phyloP scores from a whole-genome alignment of 2,797 vertebrate species.

The Passerculus sandwichensis region DNA sequence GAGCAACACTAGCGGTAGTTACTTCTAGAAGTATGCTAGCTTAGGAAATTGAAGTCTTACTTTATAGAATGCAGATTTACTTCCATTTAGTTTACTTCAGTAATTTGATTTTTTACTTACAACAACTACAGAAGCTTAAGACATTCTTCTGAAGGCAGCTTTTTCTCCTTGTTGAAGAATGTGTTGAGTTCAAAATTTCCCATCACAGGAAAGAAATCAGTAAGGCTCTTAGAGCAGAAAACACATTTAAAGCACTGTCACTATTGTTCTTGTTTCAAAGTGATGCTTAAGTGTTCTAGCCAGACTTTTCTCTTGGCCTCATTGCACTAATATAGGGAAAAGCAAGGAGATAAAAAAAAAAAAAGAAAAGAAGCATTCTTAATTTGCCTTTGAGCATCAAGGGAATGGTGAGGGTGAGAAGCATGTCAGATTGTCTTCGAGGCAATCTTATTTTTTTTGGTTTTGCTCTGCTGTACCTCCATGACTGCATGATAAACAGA shows the following conservation, averaged over 20 bases:
- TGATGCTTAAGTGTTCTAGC: not conserved
- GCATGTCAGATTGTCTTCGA: not conserved
- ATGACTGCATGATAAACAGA: not conserved
- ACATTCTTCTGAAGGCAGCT: not conserved
- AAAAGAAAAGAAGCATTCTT: not conserved
- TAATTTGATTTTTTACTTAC: conserved; percentile 11
- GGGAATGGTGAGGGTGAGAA: not conserved
- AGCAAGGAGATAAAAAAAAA: not conserved
- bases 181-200: not conserved
- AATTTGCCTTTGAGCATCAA: not conserved
- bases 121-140: not conserved
- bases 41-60: conserved; percentile 30
- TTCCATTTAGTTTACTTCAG: conserved; percentile 47
- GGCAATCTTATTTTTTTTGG: not conserved
- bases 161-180: not conserved
- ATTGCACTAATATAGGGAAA: not conserved
- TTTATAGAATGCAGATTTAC: not conserved
- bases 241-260: not conserved
- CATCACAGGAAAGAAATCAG: not conserved
- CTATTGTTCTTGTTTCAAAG: not conserved
- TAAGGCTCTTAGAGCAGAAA: not conserved
- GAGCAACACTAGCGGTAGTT: conserved; percentile 52
- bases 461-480: not conserved
- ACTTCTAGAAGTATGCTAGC: not conserved
- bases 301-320: not conserved